Evolutionary conservation across 1,140 invertebrate species (phyloP).

Genomic region (Papilio helenus): DNA sequence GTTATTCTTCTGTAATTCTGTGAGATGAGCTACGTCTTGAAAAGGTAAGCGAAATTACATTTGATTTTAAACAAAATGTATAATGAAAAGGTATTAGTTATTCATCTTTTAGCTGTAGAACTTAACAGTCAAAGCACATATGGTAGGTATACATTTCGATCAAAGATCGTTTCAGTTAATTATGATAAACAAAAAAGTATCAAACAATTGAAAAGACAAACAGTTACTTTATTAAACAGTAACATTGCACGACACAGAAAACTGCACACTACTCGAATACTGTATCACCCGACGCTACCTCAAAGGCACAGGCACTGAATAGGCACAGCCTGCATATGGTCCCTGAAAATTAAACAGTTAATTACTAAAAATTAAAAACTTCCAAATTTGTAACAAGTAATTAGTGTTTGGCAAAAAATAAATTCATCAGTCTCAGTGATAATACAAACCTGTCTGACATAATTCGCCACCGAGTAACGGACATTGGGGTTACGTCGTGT

Average conservation of each 20-base stretch:
- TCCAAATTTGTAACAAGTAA: background rate
- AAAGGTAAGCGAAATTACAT: background rate
- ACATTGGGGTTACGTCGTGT: constrained; percentile 62
- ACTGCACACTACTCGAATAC: background rate
- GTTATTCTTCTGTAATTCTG: constrained; percentile 5
- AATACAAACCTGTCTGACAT: constrained; percentile 61
- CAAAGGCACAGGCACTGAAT: constrained; percentile 60
- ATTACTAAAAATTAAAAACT: constrained; percentile 7
- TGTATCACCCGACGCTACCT: constrained; percentile 43
- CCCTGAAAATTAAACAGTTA: constrained; percentile 54
- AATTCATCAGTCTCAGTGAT: background rate
- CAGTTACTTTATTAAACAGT: constrained; percentile 5
- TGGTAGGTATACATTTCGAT: background rate
- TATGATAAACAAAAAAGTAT: background rate
- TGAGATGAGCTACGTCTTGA: background rate
- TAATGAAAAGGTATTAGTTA: background rate
- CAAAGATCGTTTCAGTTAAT: background rate
- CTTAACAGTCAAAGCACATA: background rate
- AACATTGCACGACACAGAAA: background rate
- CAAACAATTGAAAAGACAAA: background rate
- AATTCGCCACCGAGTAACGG: constrained; percentile 62
- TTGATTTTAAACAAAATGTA: background rate
- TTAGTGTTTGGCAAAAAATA: background rate
- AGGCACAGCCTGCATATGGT: constrained; percentile 56
- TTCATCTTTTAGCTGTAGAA: background rate